Base-by-base conservation (phyloP, 2,888 invertebrate genomes). In the Sabellastarte sp. region DNA sequence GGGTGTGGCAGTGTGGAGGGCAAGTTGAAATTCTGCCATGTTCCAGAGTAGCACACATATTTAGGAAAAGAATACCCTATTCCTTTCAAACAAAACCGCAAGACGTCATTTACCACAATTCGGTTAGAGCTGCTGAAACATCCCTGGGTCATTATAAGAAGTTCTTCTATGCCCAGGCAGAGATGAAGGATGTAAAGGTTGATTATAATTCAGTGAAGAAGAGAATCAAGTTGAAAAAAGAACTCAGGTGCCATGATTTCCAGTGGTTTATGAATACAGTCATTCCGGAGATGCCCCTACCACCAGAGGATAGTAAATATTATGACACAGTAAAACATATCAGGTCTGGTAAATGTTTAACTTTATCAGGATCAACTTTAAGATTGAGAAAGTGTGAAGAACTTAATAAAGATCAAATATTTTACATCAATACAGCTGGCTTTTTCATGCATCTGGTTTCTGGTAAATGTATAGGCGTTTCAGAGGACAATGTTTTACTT, bases 101-200 rank as follows among this genome's bases (percentile, higher is more conserved):
- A 5, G 29, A 28, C 10, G 61, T 61, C 30, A 50, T 61, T 15
- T 61, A 28, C 50, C 61, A 61, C 57, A 61, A 61, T 41, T 15
- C 56, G 29, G 57, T 61, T 29, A 5, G 60, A 26, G 50, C 52
- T 28, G 57, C 61, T 3, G 61, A 33, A 30, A 57, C n/a, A 3
- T 3, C 30, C 3, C 29, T 57, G 3, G 31, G 24, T 4, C n/a
- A 57, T 3, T 4, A 33, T 26, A 33, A 26, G 41, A 61, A 57
- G n/a, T 61, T 57, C 50, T 61, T 61, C 61, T 61, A 61, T 30
- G 56, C 61, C 3, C 61, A 61, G 56, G 61, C 57, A 3, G 20
- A 10, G 3, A 32, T 57, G 4, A 30, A 30, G 3, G 28, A 57
- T 5, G 61, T 61, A 3, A n/a, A n/a, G n/a, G n/a, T n/a, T n/a